phyloP scores from a whole-genome alignment of 2,797 vertebrate species.

The Melanotaenia nigrans region DNA sequence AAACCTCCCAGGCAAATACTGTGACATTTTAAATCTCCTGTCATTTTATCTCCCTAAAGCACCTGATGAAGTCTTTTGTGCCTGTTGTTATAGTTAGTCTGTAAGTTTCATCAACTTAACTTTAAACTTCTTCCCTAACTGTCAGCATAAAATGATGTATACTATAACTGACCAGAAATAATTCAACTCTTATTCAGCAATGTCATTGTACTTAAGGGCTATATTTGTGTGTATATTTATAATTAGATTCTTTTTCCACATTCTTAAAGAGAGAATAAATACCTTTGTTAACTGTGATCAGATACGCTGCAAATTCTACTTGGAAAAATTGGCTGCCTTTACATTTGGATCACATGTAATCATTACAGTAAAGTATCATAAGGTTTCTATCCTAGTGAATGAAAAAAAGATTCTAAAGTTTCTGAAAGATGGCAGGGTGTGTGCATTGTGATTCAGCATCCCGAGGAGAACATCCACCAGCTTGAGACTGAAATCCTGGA shows the following conservation, averaged over 20 bases:
- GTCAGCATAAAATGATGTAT: neutral
- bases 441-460: no score
- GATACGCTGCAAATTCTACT: neutral
- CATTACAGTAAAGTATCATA: neutral
- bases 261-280: neutral
- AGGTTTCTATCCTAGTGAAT: neutral
- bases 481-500: no score
- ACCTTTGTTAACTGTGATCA: no score
- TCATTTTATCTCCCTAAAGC: conserved; percentile 30
- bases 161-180: neutral
- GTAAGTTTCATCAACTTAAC: conserved; percentile 39
- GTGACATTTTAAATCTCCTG: conserved; percentile 59
- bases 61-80: conserved; percentile 35
- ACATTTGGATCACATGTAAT: neutral
- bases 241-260: neutral
- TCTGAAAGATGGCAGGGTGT: no score
- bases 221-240: neutral
- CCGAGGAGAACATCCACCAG: no score
- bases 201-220: neutral
- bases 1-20: conserved; percentile 47
- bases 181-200: neutral
- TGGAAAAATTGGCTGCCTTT: neutral
- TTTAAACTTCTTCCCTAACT: conserved; percentile 39
- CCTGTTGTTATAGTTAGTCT: conserved; percentile 35
- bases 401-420: no score